Conservation (phyloP, 2,888 invertebrate genomes). For the Megamerina dolium region DNA sequence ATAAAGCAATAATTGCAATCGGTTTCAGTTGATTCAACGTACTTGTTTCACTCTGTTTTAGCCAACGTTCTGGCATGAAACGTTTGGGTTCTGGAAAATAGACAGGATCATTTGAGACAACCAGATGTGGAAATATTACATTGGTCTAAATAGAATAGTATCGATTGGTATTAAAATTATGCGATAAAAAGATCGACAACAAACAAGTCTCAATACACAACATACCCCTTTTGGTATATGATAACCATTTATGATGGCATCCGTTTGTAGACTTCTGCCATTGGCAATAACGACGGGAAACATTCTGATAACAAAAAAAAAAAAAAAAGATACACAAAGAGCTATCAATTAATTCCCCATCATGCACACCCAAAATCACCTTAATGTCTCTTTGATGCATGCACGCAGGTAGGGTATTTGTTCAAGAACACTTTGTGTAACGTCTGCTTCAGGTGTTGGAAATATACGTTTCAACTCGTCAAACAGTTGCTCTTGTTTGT, state of each 20-base stretch:
- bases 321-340: not conserved
- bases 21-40: constrained; percentile 17
- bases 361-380: constrained; percentile 55
- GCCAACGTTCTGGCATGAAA: constrained; percentile 74
- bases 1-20: not conserved
- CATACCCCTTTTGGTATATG: constrained; percentile 75
- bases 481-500: constrained; percentile 61
- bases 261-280: constrained; percentile 67
- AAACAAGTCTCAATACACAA: constrained; percentile 13
- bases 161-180: not conserved
- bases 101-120: constrained; percentile 65
- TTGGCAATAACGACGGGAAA: constrained; percentile 78
- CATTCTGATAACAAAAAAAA: constrained; percentile 53
- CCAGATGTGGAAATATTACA: constrained; percentile 72
- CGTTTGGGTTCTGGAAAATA: constrained; percentile 66
- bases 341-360: not conserved
- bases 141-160: constrained; percentile 57
- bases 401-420: constrained; percentile 66
- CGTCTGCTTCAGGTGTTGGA: constrained; percentile 52
- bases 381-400: constrained; percentile 70
- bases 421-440: constrained; percentile 58
- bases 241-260: constrained; percentile 70
- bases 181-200: not conserved
- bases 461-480: constrained; percentile 57
- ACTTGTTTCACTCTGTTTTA: constrained; percentile 53